Evolutionary conservation across 2,888 invertebrate species (phyloP).

Genomic region (Bugula neritina): DNA sequence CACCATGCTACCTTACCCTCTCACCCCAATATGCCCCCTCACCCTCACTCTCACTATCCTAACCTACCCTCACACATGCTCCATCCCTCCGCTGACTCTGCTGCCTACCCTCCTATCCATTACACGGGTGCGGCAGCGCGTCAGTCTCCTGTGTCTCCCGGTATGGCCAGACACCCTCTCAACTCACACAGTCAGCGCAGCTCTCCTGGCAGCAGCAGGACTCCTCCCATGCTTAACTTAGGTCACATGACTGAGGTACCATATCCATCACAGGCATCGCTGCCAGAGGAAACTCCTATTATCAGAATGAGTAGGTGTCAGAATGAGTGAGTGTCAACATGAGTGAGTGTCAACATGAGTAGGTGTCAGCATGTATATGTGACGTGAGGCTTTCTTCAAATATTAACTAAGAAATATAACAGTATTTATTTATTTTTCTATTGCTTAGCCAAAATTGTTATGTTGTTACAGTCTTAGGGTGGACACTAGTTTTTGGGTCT

Average conservation of each 20-base stretch:
- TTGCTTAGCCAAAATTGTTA: too few species aligned
- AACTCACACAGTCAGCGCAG: neutral
- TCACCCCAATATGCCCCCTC: neutral
- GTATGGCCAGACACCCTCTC: neutral
- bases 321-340: too few species aligned
- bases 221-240: conserved; percentile 20
- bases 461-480: too few species aligned
- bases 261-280: conserved; percentile 11
- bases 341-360: too few species aligned
- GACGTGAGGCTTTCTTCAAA: too few species aligned
- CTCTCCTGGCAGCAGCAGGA: neutral
- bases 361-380: too few species aligned
- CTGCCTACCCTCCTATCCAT: neutral
- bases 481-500: too few species aligned
- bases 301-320: conserved; percentile 24
- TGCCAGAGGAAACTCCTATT: conserved; percentile 26
- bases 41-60: neutral
- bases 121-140: neutral
- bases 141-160: conserved; percentile 4
- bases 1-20: neutral
- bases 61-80: neutral
- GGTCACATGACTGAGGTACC: conserved; percentile 24
- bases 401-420: too few species aligned
- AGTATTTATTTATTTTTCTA: too few species aligned
- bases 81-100: neutral